Evolutionary conservation across 2,113 vertebrate species (phyloP), one percentile per base, ranked within the genome.

Genomic region (Bubo bubo): DNA sequence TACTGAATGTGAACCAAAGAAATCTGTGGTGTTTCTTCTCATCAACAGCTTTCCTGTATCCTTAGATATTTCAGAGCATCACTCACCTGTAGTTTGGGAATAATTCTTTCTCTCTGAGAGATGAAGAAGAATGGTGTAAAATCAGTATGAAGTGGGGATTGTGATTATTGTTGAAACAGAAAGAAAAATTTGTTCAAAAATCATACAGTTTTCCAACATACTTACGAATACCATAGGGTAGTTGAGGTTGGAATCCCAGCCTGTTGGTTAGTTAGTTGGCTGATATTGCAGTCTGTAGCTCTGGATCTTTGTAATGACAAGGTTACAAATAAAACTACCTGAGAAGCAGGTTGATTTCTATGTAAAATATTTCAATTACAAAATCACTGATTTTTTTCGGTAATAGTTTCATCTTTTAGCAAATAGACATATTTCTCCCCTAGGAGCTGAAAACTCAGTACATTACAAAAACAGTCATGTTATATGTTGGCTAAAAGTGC

Each of bases 401-500:
- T 32, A 87, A 68, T 28, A 86, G 5, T 62, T 92, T 79, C 24
- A 85, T 35, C 22, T 91, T 85, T 47, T 58, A 80, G 15, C 41
- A 91, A 95, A 95, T 26, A 88, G 17, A 63, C 56, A 10, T 59
- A 35, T 74, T 84, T 71, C 26, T 20, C 55, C 56, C n/a, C 3
- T 32, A 50, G 52, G 86, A 95, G 34, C 60, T 64, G 60, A 87
- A 95, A 89, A 85, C 34, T 81, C 80, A 79, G 27, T 63, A 64
- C 34, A 67, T 60, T 68, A 43, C 82, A 94, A 94, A 92, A 77
- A 53, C 16, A 84, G 56, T 81, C 55, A 53, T 79, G 64, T 83
- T 87, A 84, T 15, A 71, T 91, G 41, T 84, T 89, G 86, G 68
- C 64, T 86, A 94, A 89, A 95, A 94, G 73, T 91, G 73, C 89